These are phyloP conservation scores for Actias luna DNA, from an alignment of 2,888 invertebrate genomes.

Conservation along the genomic window DNA sequence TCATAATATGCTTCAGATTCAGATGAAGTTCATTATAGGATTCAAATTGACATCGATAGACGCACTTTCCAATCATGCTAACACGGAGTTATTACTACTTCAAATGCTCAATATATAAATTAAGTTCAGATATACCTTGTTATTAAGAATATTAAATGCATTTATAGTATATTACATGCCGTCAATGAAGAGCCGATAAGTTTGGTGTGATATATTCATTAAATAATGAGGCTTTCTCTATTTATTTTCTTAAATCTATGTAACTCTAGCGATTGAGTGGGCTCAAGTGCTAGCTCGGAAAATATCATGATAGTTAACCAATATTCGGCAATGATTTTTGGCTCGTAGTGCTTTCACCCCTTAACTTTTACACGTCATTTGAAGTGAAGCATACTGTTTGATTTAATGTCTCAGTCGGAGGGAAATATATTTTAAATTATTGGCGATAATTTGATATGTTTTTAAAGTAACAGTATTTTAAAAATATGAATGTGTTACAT, in stretches of 20 bases:
- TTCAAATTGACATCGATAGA: too few species aligned
- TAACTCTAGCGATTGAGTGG: slow-evolving; percentile 4
- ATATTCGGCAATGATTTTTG: slow-evolving; percentile 26
- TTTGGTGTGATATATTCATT: background rate
- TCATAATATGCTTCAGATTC: too few species aligned
- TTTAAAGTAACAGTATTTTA: too few species aligned
- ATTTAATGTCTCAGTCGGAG: background rate
- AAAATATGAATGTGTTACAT: background rate
- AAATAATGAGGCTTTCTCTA: background rate
- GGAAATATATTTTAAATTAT: too few species aligned
- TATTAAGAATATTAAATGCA: too few species aligned
- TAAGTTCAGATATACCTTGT: too few species aligned
- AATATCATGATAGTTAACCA: slow-evolving; percentile 30
- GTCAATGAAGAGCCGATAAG: background rate
- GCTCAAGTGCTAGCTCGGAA: slow-evolving; percentile 18
- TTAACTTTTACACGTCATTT: background rate
- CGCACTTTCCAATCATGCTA: too few species aligned
- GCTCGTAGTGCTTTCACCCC: slow-evolving; percentile 23
- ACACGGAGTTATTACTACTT: too few species aligned
- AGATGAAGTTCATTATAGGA: too few species aligned
- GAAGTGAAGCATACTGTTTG: background rate
- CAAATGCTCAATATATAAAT: too few species aligned
- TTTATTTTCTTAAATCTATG: slow-evolving; percentile 12
- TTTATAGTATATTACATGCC: background rate
- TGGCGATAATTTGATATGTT: too few species aligned